phyloP scores from a whole-genome alignment of 2,888 invertebrate genomes.

The Lomographa bimaculata region DNA sequence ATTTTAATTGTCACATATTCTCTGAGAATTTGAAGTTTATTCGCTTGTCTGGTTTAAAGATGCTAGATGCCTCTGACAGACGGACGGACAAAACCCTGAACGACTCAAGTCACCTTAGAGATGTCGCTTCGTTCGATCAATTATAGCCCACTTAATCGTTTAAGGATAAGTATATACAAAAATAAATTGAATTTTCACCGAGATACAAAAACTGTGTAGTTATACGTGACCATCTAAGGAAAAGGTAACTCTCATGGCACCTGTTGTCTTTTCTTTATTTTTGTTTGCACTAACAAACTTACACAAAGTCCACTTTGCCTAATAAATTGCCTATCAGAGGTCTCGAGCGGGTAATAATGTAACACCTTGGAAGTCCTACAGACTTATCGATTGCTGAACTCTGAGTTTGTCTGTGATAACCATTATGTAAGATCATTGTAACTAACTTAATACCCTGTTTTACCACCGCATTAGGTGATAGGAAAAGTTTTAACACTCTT shows the following conservation, averaged over 20 bases:
- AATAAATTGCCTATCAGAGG: slow-evolving; percentile 32
- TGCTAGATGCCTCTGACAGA: too few species aligned
- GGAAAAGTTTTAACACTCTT: slow-evolving; percentile 17
- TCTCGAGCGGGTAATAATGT: slow-evolving; percentile 28
- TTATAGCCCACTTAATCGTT: slow-evolving; percentile 5
- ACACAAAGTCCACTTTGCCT: slow-evolving; percentile 29
- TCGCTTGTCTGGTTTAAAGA: too few species aligned
- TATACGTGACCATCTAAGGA: slow-evolving; percentile 1
- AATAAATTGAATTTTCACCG: slow-evolving; percentile 3
- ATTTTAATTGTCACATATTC: too few species aligned
- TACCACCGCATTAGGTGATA: slow-evolving; percentile 12
- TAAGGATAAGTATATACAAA: slow-evolving; percentile 7
- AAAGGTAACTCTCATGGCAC: slow-evolving; percentile 15
- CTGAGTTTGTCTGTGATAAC: slow-evolving; percentile 12
- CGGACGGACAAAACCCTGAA: too few species aligned
- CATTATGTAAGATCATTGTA: slow-evolving; percentile 5
- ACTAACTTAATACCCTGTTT: slow-evolving; percentile 12
- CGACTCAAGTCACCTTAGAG: too few species aligned
- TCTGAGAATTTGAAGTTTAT: too few species aligned
- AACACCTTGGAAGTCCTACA: slow-evolving; percentile 37
- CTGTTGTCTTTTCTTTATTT: slow-evolving; percentile 11
- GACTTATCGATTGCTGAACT: slow-evolving; percentile 40
- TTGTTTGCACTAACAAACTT: slow-evolving; percentile 13
- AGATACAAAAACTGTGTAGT: too few species aligned
- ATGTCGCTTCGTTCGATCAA: too few species aligned